Evolutionary conservation across 2,113 vertebrate genomes (phyloP).

Genomic region (Cheirogaleus medius): DNA sequence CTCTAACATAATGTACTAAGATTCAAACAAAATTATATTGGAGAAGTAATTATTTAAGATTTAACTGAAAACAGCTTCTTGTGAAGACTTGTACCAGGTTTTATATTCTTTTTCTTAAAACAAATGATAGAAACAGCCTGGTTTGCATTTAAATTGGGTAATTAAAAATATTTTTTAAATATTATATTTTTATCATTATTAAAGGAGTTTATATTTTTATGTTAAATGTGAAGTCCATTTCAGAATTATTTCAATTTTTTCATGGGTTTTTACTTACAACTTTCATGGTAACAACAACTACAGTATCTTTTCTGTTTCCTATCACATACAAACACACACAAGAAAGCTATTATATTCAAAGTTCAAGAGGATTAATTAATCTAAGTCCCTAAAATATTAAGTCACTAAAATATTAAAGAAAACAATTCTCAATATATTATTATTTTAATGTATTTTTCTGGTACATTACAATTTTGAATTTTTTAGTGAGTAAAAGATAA

Average conservation of each 20-base stretch:
- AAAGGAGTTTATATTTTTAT: slow-evolving; percentile 17
- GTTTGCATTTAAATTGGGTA: slow-evolving; percentile 61
- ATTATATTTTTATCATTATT: slow-evolving; percentile 64
- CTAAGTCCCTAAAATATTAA: background rate
- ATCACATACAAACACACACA: background rate
- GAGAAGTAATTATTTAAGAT: slow-evolving; percentile 76
- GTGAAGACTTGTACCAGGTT: background rate
- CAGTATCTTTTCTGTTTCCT: background rate
- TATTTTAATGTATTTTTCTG: background rate
- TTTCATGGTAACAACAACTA: background rate
- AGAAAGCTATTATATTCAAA: slow-evolving; percentile 23
- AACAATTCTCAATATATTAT: background rate
- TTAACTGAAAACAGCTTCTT: slow-evolving; percentile 64
- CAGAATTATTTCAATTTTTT: slow-evolving; percentile 43
- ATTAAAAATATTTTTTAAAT: slow-evolving; percentile 56
- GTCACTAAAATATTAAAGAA: background rate
- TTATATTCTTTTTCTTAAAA: slow-evolving; percentile 10
- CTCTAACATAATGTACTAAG: slow-evolving; percentile 53
- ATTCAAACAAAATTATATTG: slow-evolving; percentile 78
- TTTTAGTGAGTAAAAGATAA: slow-evolving; percentile 36
- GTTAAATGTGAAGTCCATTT: slow-evolving; percentile 29
- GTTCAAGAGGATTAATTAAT: background rate
- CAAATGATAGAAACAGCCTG: background rate
- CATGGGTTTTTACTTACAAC: background rate
- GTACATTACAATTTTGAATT: background rate